Base-by-base conservation (phyloP, 30 jellyfish, hydroid and myxozoan species). In the Turritopsis rubra region DNA sequence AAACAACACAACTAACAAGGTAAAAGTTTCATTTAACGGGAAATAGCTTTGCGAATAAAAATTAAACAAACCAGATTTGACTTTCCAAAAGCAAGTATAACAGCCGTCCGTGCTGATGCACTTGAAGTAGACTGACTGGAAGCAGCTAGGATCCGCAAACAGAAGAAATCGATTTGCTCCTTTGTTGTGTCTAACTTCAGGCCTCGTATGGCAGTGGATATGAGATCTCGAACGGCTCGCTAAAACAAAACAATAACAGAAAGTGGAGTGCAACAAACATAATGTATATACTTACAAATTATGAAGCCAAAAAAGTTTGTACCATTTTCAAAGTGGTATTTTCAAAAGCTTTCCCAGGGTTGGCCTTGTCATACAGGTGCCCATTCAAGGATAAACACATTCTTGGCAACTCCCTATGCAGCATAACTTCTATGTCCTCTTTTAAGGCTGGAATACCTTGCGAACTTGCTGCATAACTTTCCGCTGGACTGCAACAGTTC, bases 271-370 rank as follows among this genome's bases (percentile, higher is more conserved):
- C n/a, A n/a, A 66, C 17, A 66, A 22, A 28, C 16, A 28, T 73
- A 73, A 74, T 16, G 16, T 23, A 24, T 74, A 18, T 60, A 23
- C 21, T 60, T 18, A 23, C 73, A 0, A 60, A 60, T 60, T 60
- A 60, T 60, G 73, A 23, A 23, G 19, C 19, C 19, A 25, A 68
- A 68, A 68, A 19, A 27, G 28, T 68, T 68, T 81, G 7, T 65
- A 94, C 99, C 99, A 94, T 89, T 85, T 94, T 94, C 81, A 85
- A 92, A 27, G 88, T 89, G 20, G 99, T 80, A 72, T 94, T 94
- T 78, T 94, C 99, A 85, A 89, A 94, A 19, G 99, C 99, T 77
- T 94, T 94, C 52, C 99, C 99, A 28, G 99, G 99, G 79, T 89
- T 86, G 5, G 99, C 99, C 26, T 70, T 83, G 24, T 89, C 97